phyloP scores from a whole-genome alignment of 1,140 invertebrate genomes.

The Nymphalis io region DNA sequence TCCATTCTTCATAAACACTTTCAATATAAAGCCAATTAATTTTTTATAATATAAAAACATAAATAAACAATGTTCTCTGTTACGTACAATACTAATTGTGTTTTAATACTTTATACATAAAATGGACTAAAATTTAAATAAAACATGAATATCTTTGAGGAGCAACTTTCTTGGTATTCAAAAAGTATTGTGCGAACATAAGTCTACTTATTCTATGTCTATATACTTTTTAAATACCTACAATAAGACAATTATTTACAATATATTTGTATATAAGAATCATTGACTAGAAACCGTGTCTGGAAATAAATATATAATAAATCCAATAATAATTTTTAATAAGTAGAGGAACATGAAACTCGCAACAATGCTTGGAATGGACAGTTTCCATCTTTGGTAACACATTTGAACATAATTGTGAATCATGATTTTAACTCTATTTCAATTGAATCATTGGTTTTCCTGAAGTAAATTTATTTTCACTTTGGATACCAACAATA shows the following conservation, averaged over 20 bases:
- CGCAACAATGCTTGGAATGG: conserved; percentile 57
- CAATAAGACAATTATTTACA: conserved; percentile 71
- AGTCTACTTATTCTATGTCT: conserved; percentile 62
- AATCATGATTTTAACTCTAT: conserved; percentile 32
- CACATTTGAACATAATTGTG: conserved; percentile 58
- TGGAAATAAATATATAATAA: conserved; percentile 60
- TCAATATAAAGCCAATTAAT: conserved; percentile 30
- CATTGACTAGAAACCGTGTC: conserved; percentile 77
- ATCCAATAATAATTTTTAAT: conserved; percentile 58
- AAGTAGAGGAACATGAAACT: conserved; percentile 61
- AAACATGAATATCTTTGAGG: conserved; percentile 1
- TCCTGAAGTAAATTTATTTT: background rate
- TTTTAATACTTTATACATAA: conserved; percentile 19
- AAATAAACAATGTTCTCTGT: conserved; percentile 14
- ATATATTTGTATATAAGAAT: conserved; percentile 69
- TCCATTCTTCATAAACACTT: conserved; percentile 26
- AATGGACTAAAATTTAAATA: conserved; percentile 36
- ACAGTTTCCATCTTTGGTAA: conserved; percentile 75
- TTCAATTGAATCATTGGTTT: conserved; percentile 1
- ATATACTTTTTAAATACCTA: conserved; percentile 71
- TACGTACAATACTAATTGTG: conserved; percentile 23
- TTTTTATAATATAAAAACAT: conserved; percentile 25
- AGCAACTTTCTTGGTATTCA: conserved; percentile 41
- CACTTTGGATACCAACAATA: conserved; percentile 1
- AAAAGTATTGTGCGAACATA: conserved; percentile 71